Evolutionary conservation across 2,888 invertebrate genomes (phyloP).

Genomic region (Argynnis bischoffii): DNA sequence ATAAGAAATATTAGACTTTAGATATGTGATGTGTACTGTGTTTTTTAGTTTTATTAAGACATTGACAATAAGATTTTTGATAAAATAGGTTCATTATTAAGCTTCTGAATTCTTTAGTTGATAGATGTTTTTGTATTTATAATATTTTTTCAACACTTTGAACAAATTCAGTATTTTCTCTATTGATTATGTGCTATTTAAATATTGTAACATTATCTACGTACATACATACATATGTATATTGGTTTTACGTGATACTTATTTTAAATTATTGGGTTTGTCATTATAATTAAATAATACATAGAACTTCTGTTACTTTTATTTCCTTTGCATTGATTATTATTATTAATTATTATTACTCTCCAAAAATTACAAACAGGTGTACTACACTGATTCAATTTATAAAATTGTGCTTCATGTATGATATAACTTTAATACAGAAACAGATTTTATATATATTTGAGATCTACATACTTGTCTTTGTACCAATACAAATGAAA

Average conservation of each 20-base stretch:
- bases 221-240: too few relatives aligned
- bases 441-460: not conserved
- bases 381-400: not conserved
- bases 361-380: not conserved
- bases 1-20: conserved; percentile 48
- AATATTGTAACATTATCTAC: not conserved
- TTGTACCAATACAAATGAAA: conserved; percentile 27
- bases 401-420: not conserved
- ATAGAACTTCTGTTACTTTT: conserved; percentile 1
- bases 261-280: conserved; percentile 1
- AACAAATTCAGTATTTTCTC: not conserved
- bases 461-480: conserved; percentile 5
- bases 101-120: conserved; percentile 60
- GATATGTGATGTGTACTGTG: conserved; percentile 64
- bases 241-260: not conserved
- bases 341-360: not conserved
- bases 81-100: conserved; percentile 57
- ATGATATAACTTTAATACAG: not conserved
- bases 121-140: conserved; percentile 42
- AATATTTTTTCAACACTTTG: conserved; percentile 3
- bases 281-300: conserved; percentile 9
- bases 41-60: conserved; percentile 63
- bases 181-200: not conserved
- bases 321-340: not conserved
- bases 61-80: conserved; percentile 60